Percentiles rank a stretch among this genome's conserved stretches.
These are phyloP conservation scores for Tenebrosternarchus preto DNA, from an alignment of 2,113 vertebrate genomes.

Conservation along the genomic window DNA sequence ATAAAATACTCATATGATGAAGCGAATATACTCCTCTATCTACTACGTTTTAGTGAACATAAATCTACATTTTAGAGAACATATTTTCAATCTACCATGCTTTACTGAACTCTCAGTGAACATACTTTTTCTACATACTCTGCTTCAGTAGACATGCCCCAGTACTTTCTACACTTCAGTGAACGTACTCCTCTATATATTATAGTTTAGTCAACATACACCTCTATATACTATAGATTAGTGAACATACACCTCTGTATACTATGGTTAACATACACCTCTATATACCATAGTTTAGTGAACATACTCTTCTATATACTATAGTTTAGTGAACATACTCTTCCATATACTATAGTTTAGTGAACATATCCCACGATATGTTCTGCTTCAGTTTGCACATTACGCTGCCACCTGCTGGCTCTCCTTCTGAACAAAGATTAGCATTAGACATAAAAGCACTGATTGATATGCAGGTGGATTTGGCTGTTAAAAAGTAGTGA, in stretches of 20 bases:
- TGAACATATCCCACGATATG: background rate
- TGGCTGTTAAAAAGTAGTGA: background rate
- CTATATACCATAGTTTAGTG: background rate
- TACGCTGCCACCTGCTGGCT: slow-evolving; percentile 49
- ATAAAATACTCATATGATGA: background rate
- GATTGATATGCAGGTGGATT: background rate
- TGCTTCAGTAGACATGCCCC: no score
- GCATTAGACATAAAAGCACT: background rate
- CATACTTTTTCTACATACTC: no score
- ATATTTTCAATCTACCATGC: no score
- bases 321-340: no score
- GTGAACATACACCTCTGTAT: no score
- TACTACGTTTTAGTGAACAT: no score
- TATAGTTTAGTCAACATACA: background rate
- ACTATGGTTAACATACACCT: no score
- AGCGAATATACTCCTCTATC: background rate
- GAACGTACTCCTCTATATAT: no score
- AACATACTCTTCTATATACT: background rate
- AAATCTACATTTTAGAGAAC: no score
- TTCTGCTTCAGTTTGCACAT: background rate
- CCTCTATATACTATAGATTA: no score
- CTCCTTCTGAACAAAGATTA: background rate
- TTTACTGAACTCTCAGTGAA: no score
- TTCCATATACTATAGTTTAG: background rate
- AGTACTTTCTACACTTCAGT: no score